Conservation (phyloP, 2,113 vertebrate species). For the Coturnix japonica region DNA sequence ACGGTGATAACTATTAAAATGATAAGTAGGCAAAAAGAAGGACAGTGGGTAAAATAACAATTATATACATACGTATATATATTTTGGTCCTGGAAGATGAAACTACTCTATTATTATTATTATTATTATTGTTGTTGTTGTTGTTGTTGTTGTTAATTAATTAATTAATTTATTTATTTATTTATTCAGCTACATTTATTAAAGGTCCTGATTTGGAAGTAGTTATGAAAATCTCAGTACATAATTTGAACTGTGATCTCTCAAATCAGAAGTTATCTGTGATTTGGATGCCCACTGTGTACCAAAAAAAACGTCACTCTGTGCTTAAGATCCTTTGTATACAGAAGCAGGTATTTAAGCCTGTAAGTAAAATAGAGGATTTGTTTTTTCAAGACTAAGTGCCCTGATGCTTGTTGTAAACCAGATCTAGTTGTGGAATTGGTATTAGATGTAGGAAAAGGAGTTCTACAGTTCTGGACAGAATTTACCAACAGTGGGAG, state of each 20-base stretch:
- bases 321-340: background rate
- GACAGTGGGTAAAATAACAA: background rate
- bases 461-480: background rate
- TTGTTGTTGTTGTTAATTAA: no score
- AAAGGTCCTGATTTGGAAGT: background rate
- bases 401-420: background rate
- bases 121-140: no score
- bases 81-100: no score
- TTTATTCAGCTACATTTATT: background rate
- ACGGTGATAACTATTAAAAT: background rate
- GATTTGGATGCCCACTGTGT: background rate
- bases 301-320: background rate
- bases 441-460: background rate
- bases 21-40: background rate
- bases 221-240: background rate
- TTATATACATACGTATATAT: no score
- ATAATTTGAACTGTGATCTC: rapidly evolving
- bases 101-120: no score
- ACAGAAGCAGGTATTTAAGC: background rate
- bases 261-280: rapidly evolving
- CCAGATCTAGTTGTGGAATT: background rate
- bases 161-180: background rate
- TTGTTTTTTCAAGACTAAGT: background rate
- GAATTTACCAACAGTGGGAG: background rate
- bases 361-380: background rate